Percentiles rank a stretch among this genome's conserved stretches.
Evolutionary conservation across 2,797 vertebrate genomes (phyloP).

Genomic region (Cephalopachus bancanus): DNA sequence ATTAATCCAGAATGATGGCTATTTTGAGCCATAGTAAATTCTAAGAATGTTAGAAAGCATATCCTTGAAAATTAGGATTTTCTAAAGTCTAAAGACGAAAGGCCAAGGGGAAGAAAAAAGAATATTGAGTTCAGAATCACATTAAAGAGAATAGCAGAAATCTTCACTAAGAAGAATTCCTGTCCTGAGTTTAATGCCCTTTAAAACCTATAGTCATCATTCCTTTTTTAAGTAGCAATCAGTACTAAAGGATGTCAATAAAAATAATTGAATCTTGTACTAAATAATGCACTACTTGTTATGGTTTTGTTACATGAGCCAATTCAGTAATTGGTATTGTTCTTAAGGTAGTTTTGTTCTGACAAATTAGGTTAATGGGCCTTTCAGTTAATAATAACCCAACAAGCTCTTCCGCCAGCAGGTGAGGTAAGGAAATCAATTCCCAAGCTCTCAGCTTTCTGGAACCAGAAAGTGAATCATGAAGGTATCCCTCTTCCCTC

Average conservation of each 20-base stretch:
- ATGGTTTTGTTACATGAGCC: conserved; percentile 79
- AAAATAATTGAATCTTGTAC: conserved; percentile 82
- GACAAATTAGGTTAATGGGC: conserved; percentile 83
- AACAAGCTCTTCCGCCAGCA: conserved; percentile 70
- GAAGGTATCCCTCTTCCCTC: conserved; percentile 64
- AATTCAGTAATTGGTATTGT: conserved; percentile 79
- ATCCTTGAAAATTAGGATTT: conserved; percentile 59
- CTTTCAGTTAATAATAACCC: conserved; percentile 81
- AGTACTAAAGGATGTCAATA: conserved; percentile 71
- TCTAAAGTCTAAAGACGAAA: conserved; percentile 59
- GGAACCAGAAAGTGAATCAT: conserved; percentile 73
- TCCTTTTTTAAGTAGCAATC: conserved; percentile 77
- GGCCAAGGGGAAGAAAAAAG: not conserved
- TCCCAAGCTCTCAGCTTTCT: conserved; percentile 68
- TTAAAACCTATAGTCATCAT: conserved; percentile 75
- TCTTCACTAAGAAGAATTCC: conserved; percentile 73
- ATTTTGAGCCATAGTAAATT: conserved; percentile 57
- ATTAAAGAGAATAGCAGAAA: conserved; percentile 75
- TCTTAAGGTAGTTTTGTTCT: conserved; percentile 82
- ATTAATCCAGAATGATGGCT: conserved; percentile 50
- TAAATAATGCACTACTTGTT: conserved; percentile 82
- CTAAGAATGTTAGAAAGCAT: conserved; percentile 69
- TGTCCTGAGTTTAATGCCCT: conserved; percentile 69
- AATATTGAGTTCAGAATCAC: conserved; percentile 70
- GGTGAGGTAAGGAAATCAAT: conserved; percentile 80